A percentile compares a stretch with the other conserved stretches of the same genome.
Evolutionary conservation across 2,797 vertebrate genomes (phyloP).

Genomic region (Smutsia gigantea): DNA sequence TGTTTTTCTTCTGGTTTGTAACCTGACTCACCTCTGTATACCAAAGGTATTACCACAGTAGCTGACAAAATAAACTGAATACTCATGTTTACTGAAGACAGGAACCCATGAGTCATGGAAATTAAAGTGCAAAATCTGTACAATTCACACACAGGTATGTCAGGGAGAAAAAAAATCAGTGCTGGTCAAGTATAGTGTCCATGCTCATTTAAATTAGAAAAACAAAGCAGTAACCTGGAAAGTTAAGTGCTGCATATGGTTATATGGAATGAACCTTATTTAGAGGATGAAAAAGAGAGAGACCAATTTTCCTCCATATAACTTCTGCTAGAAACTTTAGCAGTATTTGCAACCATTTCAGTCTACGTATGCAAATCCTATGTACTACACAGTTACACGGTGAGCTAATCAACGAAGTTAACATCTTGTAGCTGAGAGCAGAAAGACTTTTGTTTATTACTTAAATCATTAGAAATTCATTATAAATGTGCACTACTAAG

Average conservation of each 20-base stretch:
- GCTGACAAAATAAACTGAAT: not conserved
- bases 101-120: not conserved
- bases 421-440: not conserved
- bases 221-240: not conserved
- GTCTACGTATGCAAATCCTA: not conserved
- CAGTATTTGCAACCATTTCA: constrained; percentile 13
- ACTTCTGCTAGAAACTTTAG: constrained; percentile 32
- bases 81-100: not conserved
- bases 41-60: not conserved
- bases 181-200: not conserved
- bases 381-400: not conserved
- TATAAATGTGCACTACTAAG: not conserved
- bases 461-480: constrained; percentile 14
- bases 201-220: constrained; percentile 7
- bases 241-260: not conserved
- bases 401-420: not conserved
- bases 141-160: not conserved
- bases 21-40: not conserved
- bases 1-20: not conserved
- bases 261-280: not conserved
- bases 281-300: not conserved
- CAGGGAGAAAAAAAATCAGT: not conserved
- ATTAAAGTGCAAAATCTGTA: not conserved
- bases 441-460: constrained; percentile 11
- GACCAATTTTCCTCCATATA: not conserved